A percentile compares a stretch with the other conserved stretches of the same genome.
These are phyloP conservation scores for Tachypleus tridentatus DNA, from an alignment of 1,140 invertebrate genomes.

Conservation along the genomic window DNA sequence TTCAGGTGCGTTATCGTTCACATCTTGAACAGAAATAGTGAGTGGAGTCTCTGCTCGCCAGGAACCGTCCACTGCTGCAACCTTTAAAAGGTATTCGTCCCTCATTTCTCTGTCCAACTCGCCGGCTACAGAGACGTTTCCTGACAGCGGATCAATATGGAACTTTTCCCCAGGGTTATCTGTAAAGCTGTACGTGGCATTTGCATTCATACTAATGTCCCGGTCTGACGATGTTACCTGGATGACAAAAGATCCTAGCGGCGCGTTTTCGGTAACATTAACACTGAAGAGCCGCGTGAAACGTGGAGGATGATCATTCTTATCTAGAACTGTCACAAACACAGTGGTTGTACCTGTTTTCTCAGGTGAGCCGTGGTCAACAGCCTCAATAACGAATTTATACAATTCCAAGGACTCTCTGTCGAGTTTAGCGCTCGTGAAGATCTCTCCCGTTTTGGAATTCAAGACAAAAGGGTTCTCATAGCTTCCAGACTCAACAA, in stretches of 20 bases:
- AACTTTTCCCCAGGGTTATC: conserved; percentile 83
- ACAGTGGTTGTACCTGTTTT: conserved; percentile 74
- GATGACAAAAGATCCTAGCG: conserved; percentile 83
- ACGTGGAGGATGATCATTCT: conserved; percentile 88
- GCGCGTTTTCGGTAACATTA: conserved; percentile 89
- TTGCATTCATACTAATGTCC: conserved; percentile 75
- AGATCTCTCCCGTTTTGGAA: conserved; percentile 65
- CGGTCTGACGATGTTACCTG: conserved; percentile 78
- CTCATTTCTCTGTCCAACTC: conserved; percentile 73
- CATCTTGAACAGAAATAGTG: conserved; percentile 85
- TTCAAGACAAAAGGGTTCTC: conserved; percentile 59
- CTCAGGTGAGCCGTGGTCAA: conserved; percentile 70
- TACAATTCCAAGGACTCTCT: conserved; percentile 74
- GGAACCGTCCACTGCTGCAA: conserved; percentile 71
- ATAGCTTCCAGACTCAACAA: conserved; percentile 43
- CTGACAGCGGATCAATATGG: conserved; percentile 68
- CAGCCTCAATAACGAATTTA: conserved; percentile 67
- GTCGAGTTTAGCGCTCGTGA: conserved; percentile 67
- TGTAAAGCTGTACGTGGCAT: conserved; percentile 74
- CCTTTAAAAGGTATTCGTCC: conserved; percentile 80
- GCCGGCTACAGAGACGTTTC: conserved; percentile 80
- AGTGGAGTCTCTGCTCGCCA: conserved; percentile 78
- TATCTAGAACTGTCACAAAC: conserved; percentile 68
- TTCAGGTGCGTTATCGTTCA: conserved; percentile 86
- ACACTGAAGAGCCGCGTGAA: conserved; percentile 86